Evolutionary conservation across 2,888 invertebrate genomes (phyloP), one percentile per base, ranked within the genome.

Genomic region (Coenonympha arcania): DNA sequence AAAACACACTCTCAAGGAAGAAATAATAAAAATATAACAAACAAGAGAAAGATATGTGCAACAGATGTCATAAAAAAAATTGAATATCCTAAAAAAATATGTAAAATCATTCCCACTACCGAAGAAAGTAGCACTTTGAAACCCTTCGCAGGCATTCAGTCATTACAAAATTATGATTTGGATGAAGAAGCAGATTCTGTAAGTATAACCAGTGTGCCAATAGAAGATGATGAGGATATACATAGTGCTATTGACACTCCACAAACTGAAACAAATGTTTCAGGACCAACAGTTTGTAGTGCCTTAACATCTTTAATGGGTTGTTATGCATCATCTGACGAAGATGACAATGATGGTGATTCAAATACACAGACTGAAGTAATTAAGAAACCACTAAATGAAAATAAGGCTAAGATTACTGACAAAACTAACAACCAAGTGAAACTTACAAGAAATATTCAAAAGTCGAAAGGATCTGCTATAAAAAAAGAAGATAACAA

Each of bases 301-400:
- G 89, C 89, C 9, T 68, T 90, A 54, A 85, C 87, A 36, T 82
- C 84, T 47, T 73, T 90, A 18, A 88, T 90, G 62, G 83, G 84
- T 61, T 85, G 88, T 48, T 90, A 90, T 76, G 83, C 73, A 39
- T 84, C 86, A 50, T 88, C 89, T 51, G 88, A 88, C 66, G 88
- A 88, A 46, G 77, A 87, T 66, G 88, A 88, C 46, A 76, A 87
- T 53, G 51, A 48, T 33, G 60, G 52, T 48, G 16, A 56, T 45
- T 49, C 9, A 6, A 44, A 16, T n/a, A 36, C 6, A 43, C 33
- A 34, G 18, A 19, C 30, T 11, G 6, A 48, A 49, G 64, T 55
- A 33, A 43, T n/a, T 57, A 50, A 42, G 16, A 37, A 28, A 11
- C 13, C 33, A 45, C 19, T 36, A 37, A 53, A 36, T 49, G 50